Percentiles rank a stretch among this genome's conserved stretches.
phyloP scores from a whole-genome alignment of 2,113 vertebrate species.

The Uropsilus gracilis region DNA sequence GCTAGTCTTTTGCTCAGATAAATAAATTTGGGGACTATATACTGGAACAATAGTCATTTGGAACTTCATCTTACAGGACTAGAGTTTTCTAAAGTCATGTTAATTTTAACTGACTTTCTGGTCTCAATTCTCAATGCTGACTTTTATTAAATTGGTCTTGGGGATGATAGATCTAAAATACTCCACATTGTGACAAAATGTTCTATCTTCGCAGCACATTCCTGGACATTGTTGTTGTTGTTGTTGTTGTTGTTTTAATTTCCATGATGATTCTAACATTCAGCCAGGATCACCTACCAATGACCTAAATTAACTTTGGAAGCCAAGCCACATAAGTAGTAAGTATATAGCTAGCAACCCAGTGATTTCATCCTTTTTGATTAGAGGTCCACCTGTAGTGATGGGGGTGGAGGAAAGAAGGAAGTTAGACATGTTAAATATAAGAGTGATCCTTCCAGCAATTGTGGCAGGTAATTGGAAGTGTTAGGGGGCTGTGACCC shows the following conservation, averaged over 20 bases:
- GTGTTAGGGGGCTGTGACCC: no score
- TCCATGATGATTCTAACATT: background rate
- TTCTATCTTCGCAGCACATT: background rate
- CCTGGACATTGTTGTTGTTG: background rate
- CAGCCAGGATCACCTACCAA: background rate
- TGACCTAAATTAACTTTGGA: background rate
- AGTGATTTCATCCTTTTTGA: background rate
- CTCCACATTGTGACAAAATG: background rate
- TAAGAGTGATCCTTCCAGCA: background rate
- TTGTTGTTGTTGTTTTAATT: background rate
- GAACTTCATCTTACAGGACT: background rate
- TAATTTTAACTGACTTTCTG: conserved; percentile 26
- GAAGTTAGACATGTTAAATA: background rate
- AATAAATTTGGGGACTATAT: background rate
- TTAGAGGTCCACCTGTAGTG: background rate
- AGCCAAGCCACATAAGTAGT: background rate
- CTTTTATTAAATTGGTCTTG: background rate
- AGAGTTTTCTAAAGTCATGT: background rate
- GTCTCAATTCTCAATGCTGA: background rate
- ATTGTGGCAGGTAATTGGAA: conserved; percentile 14
- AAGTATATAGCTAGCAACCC: background rate
- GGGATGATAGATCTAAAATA: background rate
- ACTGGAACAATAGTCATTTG: background rate
- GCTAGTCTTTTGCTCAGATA: background rate
- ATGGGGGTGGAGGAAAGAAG: accelerated